A percentile compares a stretch with the other conserved stretches of the same genome.
phyloP scores from a whole-genome alignment of 2,888 invertebrate species.

The Hydroisotoma schaefferi region DNA sequence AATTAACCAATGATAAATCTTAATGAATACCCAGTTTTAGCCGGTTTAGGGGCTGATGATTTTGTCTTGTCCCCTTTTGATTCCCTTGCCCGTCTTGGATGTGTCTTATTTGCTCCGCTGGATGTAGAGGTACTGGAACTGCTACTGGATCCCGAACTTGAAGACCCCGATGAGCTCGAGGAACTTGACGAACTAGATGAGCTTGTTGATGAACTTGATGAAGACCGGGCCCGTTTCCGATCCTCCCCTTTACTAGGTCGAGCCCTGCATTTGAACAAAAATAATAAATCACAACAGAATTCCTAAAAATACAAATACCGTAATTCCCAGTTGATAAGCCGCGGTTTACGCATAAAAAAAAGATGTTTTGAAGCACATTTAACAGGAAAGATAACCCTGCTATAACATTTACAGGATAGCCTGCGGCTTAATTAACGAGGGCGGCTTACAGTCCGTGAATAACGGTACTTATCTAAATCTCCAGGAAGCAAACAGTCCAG shows the following conservation, averaged over 20 bases:
- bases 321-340: too few species aligned
- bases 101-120: slow-evolving; percentile 23
- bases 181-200: slow-evolving; percentile 44
- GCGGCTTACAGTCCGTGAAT: not conserved
- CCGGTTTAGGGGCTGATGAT: not conserved
- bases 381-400: too few species aligned
- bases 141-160: slow-evolving; percentile 44
- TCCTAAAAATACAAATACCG: not conserved
- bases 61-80: slow-evolving; percentile 7
- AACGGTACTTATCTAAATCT: too few species aligned
- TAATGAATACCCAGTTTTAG: not conserved
- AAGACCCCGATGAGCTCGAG: slow-evolving; percentile 45
- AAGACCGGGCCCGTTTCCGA: slow-evolving; percentile 36
- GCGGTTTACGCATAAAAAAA: too few species aligned
- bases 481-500: too few species aligned
- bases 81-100: slow-evolving; percentile 21
- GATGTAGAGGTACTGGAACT: slow-evolving; percentile 25
- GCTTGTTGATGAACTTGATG: slow-evolving; percentile 33
- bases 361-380: too few species aligned
- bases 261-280: slow-evolving; percentile 31
- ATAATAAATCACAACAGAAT: not conserved
- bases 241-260: slow-evolving; percentile 44
- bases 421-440: too few species aligned
- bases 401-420: too few species aligned
- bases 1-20: too few species aligned